These are phyloP conservation scores for Linnaemya vulpina DNA, from an alignment of 2,888 invertebrate species.

Conservation along the genomic window DNA sequence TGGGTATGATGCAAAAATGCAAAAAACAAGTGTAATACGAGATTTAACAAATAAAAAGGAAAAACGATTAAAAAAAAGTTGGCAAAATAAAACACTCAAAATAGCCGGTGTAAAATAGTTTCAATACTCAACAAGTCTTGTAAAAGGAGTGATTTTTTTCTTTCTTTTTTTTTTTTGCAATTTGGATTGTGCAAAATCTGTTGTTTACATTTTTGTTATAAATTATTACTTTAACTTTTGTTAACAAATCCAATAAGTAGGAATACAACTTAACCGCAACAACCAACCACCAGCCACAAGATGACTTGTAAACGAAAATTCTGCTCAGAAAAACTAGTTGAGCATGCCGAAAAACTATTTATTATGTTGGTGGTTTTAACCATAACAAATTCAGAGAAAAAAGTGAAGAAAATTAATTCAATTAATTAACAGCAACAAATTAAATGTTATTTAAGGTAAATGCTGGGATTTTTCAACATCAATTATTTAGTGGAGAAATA, in stretches of 20 bases:
- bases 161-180: constrained; percentile 18
- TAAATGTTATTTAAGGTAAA: constrained; percentile 32
- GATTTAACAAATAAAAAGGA: constrained; percentile 4
- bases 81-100: constrained; percentile 20
- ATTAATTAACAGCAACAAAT: constrained; percentile 36
- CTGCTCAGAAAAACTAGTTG: constrained; percentile 55
- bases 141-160: constrained; percentile 25
- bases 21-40: constrained; percentile 52
- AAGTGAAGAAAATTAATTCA: constrained; percentile 34
- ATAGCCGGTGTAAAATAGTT: constrained; percentile 41
- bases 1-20: constrained; percentile 34
- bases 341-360: constrained; percentile 57
- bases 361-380: constrained; percentile 44
- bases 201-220: constrained; percentile 21
- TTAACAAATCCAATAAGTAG: constrained; percentile 38
- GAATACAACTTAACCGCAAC: constrained; percentile 12
- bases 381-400: constrained; percentile 10
- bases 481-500: constrained; percentile 6
- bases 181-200: constrained; percentile 49
- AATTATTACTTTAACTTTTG: constrained; percentile 41
- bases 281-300: not conserved
- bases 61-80: constrained; percentile 40
- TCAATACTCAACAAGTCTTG: not conserved
- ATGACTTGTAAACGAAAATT: constrained; percentile 18
- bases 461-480: not conserved